Evolutionary conservation across 64 coral and sea anemone species (phyloP).

Genomic region (Porites australiensis): DNA sequence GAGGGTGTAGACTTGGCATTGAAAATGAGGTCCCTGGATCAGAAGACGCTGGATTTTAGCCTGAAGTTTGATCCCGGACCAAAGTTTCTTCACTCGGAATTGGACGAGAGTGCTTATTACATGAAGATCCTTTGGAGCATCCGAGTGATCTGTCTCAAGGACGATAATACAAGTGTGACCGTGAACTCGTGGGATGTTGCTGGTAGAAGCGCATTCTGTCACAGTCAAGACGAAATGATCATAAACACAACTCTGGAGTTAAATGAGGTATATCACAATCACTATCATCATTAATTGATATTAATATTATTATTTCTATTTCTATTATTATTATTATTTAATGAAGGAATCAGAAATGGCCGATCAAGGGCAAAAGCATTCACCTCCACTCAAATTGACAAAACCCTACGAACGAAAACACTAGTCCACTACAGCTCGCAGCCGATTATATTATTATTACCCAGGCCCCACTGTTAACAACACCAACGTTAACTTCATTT

Average conservation of each 20-base stretch:
- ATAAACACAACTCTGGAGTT: slow-evolving; percentile 76
- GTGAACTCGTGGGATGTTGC: slow-evolving; percentile 82
- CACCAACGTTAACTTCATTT: no score
- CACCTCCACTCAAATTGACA: no score
- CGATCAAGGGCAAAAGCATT: no score
- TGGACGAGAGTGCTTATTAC: slow-evolving; percentile 95
- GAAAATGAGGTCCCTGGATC: slow-evolving; percentile 28
- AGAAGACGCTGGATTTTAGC: slow-evolving; percentile 83
- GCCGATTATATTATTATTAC: no score
- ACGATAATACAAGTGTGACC: slow-evolving; percentile 72
- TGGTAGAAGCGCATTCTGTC: slow-evolving; percentile 90
- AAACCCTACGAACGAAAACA: no score
- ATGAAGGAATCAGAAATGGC: no score
- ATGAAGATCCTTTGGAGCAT: slow-evolving; percentile 92
- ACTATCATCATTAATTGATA: no score
- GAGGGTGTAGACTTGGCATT: slow-evolving; percentile 75
- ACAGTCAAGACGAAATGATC: slow-evolving; percentile 80
- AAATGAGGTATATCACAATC: slow-evolving; percentile 61
- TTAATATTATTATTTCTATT: no score
- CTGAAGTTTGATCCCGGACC: slow-evolving; percentile 82
- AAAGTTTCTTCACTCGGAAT: slow-evolving; percentile 57
- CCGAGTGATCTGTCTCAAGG: slow-evolving; percentile 80
- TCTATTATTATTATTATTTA: no score
- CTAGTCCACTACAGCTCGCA: no score
- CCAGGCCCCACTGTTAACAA: no score